Conservation (phyloP, 2,113 vertebrate genomes). For the Barbus barbus region DNA sequence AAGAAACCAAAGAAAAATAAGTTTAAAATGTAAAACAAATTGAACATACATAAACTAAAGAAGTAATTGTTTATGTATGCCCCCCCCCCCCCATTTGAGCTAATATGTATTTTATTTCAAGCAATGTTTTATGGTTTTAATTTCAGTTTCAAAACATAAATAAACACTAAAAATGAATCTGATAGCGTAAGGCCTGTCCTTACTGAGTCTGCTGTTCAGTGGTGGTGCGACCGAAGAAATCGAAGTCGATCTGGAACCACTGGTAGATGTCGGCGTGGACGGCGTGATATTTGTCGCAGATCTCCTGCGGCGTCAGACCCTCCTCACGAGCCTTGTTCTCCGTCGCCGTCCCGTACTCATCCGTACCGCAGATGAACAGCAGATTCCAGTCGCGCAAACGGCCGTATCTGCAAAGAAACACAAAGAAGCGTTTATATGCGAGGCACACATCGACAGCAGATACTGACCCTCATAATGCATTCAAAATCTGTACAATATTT, state of each 20-base stretch:
- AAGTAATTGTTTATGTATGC: too few species aligned
- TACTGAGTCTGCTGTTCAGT: slow-evolving; percentile 87
- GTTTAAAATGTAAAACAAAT: too few species aligned
- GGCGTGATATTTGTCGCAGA: slow-evolving; percentile 90
- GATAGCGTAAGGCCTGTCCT: slow-evolving; percentile 47
- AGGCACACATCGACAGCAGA: too few species aligned
- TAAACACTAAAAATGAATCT: not conserved
- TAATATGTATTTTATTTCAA: too few species aligned
- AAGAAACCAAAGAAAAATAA: too few species aligned
- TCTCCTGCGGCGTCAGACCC: slow-evolving; percentile 85
- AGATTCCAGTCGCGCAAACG: slow-evolving; percentile 88
- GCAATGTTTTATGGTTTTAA: too few species aligned
- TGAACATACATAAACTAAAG: too few species aligned
- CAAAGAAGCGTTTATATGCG: not conserved
- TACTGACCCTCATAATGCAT: too few species aligned
- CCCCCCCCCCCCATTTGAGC: too few species aligned
- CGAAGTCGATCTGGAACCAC: slow-evolving; percentile 93
- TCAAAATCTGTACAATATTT: too few species aligned
- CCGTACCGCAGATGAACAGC: slow-evolving; percentile 89
- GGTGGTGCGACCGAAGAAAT: slow-evolving; percentile 93
- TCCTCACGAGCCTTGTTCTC: slow-evolving; percentile 95
- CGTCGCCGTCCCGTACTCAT: slow-evolving; percentile 95
- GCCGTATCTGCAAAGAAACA: slow-evolving; percentile 76
- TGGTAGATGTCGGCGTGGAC: slow-evolving; percentile 85
- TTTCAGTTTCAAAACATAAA: not conserved